These are phyloP conservation scores for Xestobium rufovillosum DNA, from an alignment of 2,888 invertebrate genomes.

Conservation along the genomic window DNA sequence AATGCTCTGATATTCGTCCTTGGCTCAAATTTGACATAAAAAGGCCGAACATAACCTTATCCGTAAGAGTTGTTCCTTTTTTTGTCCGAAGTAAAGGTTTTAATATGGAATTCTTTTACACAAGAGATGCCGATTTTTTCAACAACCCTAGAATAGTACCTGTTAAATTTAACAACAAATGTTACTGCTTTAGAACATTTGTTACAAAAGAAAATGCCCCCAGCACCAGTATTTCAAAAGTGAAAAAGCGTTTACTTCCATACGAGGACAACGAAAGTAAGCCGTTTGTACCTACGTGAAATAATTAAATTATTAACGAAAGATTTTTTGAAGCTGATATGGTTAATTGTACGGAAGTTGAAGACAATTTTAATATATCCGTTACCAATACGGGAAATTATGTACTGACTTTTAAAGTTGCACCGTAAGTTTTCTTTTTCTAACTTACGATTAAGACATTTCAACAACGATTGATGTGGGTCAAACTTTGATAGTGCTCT, in stretches of 20 bases:
- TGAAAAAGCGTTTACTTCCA: neutral
- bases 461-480: too few species aligned
- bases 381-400: conserved; percentile 35
- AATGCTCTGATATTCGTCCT: too few species aligned
- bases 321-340: conserved; percentile 18
- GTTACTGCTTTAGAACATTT: conserved; percentile 1
- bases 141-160: neutral
- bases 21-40: too few species aligned
- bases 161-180: neutral
- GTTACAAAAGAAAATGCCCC: too few species aligned
- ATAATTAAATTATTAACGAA: neutral
- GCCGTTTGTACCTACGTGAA: neutral
- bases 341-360: conserved; percentile 37
- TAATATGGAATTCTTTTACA: neutral
- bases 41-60: too few species aligned
- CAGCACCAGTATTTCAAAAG: neutral
- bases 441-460: too few species aligned
- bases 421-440: conserved; percentile 24
- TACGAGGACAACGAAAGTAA: neutral
- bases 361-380: conserved; percentile 37
- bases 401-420: conserved; percentile 28
- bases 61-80: too few species aligned
- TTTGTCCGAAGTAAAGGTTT: too few species aligned
- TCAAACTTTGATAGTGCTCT: too few species aligned
- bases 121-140: neutral